Evolutionary conservation across 2,888 invertebrate species (phyloP).

Genomic region (Hololepta plana): DNA sequence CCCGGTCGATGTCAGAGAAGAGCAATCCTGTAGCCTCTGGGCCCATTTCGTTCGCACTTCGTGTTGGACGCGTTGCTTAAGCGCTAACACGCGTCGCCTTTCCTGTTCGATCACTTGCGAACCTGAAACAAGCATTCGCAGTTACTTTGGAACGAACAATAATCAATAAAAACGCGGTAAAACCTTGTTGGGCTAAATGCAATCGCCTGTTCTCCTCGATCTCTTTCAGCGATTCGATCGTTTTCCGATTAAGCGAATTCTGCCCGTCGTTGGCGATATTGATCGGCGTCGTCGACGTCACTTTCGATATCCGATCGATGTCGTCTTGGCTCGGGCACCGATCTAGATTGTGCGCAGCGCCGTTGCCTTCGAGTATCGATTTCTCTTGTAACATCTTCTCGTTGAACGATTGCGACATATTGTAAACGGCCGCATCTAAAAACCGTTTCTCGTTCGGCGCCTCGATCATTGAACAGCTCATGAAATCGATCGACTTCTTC

Average conservation of each 20-base stretch:
- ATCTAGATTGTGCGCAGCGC: neutral
- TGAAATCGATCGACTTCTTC: slow-evolving; percentile 16
- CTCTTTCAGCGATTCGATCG: slow-evolving; percentile 73
- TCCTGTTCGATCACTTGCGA: slow-evolving; percentile 86
- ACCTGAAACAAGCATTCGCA: slow-evolving; percentile 33
- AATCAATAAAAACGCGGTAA: slow-evolving; percentile 3
- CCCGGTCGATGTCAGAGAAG: slow-evolving; percentile 30
- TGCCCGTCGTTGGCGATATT: slow-evolving; percentile 43
- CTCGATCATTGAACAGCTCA: slow-evolving; percentile 22
- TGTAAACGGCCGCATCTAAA: no score
- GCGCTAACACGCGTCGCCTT: slow-evolving; percentile 65
- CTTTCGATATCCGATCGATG: slow-evolving; percentile 72
- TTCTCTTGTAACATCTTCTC: slow-evolving; percentile 26
- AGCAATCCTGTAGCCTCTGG: slow-evolving; percentile 40
- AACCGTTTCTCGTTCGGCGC: no score
- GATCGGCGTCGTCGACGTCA: slow-evolving; percentile 69
- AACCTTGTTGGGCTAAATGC: slow-evolving; percentile 81
- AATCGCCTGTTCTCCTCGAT: slow-evolving; percentile 75
- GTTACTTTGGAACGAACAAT: neutral
- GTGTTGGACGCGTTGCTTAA: slow-evolving; percentile 73
- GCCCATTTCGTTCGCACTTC: slow-evolving; percentile 85
- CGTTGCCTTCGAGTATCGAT: slow-evolving; percentile 15
- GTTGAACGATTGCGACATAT: slow-evolving; percentile 27
- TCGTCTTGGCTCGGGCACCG: slow-evolving; percentile 58
- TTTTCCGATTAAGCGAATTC: slow-evolving; percentile 53